phyloP scores from a whole-genome alignment of 2,888 invertebrate genomes.

The Meghimatium bilineatum region DNA sequence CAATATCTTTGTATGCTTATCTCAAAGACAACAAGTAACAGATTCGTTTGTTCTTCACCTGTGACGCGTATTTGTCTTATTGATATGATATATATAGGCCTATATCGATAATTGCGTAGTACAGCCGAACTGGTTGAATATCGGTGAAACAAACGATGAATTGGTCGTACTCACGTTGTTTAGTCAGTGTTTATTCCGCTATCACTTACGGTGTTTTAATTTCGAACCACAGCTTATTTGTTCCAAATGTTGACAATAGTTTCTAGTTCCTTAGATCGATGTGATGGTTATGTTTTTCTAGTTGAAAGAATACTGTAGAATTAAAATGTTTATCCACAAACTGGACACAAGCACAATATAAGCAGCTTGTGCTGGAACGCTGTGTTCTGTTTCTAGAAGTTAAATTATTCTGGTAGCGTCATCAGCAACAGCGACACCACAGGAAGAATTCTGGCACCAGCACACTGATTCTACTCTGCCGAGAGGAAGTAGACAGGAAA shows the following conservation, averaged over 20 bases:
- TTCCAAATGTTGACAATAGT: not conserved
- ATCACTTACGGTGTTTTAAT: not conserved
- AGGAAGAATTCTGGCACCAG: slow-evolving; percentile 14
- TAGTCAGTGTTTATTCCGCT: not conserved
- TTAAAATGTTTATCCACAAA: not conserved
- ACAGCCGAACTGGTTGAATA: too few species aligned
- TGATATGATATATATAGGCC: too few species aligned
- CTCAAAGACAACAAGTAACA: too few species aligned
- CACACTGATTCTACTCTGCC: not conserved
- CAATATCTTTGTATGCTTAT: not conserved
- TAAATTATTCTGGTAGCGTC: slow-evolving; percentile 24
- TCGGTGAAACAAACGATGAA: not conserved
- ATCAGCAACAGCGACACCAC: slow-evolving; percentile 12
- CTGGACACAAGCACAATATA: not conserved
- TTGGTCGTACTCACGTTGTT: not conserved
- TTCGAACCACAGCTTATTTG: not conserved
- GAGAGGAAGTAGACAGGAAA: not conserved
- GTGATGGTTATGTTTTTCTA: not conserved
- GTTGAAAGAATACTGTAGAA: not conserved
- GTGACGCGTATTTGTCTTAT: too few species aligned
- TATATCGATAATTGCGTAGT: too few species aligned
- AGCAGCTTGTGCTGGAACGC: slow-evolving; percentile 2
- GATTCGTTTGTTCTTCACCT: too few species aligned
- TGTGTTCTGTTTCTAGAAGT: not conserved
- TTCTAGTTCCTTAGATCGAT: not conserved